Evolutionary conservation across 2,797 vertebrate species (phyloP), one percentile per base, ranked within the genome.

Genomic region (Columba guinea): DNA sequence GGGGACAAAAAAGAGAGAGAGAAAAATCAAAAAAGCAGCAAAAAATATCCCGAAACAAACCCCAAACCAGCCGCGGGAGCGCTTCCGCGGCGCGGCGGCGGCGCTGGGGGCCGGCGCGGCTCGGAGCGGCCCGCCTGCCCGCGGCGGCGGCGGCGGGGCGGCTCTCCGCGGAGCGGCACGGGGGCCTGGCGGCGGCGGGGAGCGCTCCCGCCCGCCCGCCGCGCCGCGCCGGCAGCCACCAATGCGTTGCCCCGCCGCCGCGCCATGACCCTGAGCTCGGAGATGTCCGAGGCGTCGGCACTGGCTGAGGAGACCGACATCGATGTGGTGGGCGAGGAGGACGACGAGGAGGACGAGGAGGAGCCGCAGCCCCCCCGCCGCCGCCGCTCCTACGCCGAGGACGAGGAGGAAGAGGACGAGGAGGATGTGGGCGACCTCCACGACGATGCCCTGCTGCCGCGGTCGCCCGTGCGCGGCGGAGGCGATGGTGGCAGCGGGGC

Each of bases 231-330:
- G 51, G 30, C 75, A 87, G 89, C 95, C 80, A 84, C 96, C 75
- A 64, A 98, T 97, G 98, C 87, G 82, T 94, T 94, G 89, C 94
- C 89, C 84, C 94, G 91, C 94, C 93, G 81, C 94, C 91, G 87
- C 97, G 98, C 98, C 98, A 99, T 99, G 99, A 99, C 99, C 98
- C 98, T 99, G 95, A 99, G 99, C 98, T 98, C 99, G 84, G 99
- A 99, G 97, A 99, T 99, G 99, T 99, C 98, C 98, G 99, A 99
- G 97, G 99, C 99, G 97, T 99, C 98, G 93, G 98, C 98, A 96
- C 98, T 99, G 80, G 99, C 99, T 85, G 99, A 99, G 97, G 99
- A 99, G 97, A 99, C 99, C 90, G 99, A 99, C 97, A 99, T 99
- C 95, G 99, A 99, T 94, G 99, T 99, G 97, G 99, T 99, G 67